A percentile compares a stretch with the other conserved stretches of the same genome.
These are phyloP conservation scores for Myrmophylax atrothorax DNA, from an alignment of 2,113 vertebrate species.

Conservation along the genomic window DNA sequence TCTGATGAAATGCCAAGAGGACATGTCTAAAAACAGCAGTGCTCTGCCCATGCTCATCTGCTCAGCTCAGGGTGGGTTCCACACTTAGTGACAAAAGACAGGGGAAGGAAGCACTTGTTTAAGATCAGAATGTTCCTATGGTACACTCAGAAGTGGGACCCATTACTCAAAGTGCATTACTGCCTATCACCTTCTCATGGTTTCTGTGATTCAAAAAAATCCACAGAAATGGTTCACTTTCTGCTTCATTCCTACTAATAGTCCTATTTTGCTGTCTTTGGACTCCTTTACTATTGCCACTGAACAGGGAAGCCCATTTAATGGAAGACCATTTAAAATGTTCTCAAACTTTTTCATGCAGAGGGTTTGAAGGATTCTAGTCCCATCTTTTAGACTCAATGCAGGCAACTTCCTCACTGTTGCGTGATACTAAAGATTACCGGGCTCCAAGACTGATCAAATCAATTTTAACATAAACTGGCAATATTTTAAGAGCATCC, in stretches of 20 bases:
- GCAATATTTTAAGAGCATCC: background rate
- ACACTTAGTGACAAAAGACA: background rate
- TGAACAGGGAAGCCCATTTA: background rate
- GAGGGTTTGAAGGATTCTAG: background rate
- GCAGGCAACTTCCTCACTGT: background rate
- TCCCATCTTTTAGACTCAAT: background rate
- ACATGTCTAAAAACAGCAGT: background rate
- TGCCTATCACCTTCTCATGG: background rate
- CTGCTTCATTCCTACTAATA: background rate
- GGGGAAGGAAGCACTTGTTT: background rate
- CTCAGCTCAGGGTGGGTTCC: background rate
- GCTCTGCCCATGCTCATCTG: background rate
- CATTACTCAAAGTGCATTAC: background rate
- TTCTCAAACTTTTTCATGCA: background rate
- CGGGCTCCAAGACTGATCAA: background rate
- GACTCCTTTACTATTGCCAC: background rate
- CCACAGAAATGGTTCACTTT: fast-evolving
- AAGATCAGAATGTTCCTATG: background rate
- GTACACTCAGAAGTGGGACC: background rate
- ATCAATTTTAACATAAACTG: background rate
- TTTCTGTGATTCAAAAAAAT: background rate
- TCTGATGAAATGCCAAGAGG: background rate
- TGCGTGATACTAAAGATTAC: background rate
- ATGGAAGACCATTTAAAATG: background rate
- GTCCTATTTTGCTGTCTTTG: background rate